Percentiles rank a stretch among this genome's conserved stretches.
phyloP scores from a whole-genome alignment of 2,797 vertebrate species.

The Kryptolebias ocellatus region DNA sequence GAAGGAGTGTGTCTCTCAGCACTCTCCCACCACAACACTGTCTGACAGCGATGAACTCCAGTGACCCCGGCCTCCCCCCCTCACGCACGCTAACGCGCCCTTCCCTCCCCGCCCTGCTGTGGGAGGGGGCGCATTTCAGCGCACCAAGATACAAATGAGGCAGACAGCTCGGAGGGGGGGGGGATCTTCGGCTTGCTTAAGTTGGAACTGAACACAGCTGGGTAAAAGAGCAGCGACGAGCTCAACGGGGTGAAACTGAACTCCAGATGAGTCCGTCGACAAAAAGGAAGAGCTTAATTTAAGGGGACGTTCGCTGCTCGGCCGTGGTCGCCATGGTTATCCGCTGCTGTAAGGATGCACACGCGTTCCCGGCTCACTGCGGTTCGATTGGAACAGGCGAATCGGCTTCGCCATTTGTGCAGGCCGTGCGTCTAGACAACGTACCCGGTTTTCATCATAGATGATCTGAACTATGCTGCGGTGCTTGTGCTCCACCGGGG shows the following conservation, averaged over 20 bases:
- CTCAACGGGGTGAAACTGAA: constrained; percentile 4
- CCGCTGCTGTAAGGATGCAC: constrained; percentile 1
- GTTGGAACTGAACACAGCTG: neutral
- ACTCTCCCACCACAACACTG: constrained; percentile 54
- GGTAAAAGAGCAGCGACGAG: neutral
- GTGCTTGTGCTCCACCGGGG: constrained; percentile 98
- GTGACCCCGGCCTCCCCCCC: constrained; percentile 64
- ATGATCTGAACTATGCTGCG: constrained; percentile 99
- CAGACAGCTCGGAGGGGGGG: no score
- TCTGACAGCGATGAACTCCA: constrained; percentile 72
- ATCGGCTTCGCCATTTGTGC: constrained; percentile 2
- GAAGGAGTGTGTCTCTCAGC: constrained; percentile 59
- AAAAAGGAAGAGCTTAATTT: neutral
- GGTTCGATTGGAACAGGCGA: neutral
- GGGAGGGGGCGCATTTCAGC: neutral
- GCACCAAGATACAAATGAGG: no score
- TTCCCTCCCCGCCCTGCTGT: constrained; percentile 53
- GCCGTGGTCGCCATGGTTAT: constrained; percentile 5
- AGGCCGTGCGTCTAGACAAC: constrained; percentile 44
- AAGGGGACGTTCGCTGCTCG: neutral
- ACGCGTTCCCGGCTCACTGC: neutral
- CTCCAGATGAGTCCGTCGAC: neutral
- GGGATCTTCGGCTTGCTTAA: no score
- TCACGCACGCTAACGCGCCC: neutral
- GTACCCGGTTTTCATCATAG: constrained; percentile 98